Evolutionary conservation across 2,797 vertebrate species (phyloP).

Genomic region (Varecia variegata): DNA sequence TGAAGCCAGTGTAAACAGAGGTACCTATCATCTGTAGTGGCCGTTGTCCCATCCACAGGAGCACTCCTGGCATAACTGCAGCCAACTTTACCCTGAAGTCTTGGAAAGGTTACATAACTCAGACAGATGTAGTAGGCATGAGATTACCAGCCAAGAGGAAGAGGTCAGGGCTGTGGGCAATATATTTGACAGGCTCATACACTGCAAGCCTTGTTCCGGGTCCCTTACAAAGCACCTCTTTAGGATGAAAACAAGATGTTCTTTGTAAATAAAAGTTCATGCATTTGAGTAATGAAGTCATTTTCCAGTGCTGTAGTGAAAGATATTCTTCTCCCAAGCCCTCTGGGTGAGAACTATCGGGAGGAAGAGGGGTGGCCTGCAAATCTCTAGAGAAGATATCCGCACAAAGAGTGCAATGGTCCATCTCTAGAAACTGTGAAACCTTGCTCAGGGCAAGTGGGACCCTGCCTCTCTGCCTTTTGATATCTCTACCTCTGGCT

Average conservation of each 20-base stretch:
- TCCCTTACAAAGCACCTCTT: constrained; percentile 88
- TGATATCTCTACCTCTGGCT: constrained; percentile 41
- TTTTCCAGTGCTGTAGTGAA: constrained; percentile 82
- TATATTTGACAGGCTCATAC: constrained; percentile 73
- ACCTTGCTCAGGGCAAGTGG: constrained; percentile 46
- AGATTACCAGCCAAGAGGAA: constrained; percentile 73
- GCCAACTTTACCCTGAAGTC: constrained; percentile 45
- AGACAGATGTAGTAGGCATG: constrained; percentile 67
- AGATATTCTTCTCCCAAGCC: constrained; percentile 72
- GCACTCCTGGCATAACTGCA: background rate
- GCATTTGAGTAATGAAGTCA: constrained; percentile 85
- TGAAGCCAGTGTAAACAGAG: background rate
- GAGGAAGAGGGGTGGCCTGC: constrained; percentile 43
- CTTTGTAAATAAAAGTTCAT: constrained; percentile 91
- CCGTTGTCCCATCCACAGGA: background rate
- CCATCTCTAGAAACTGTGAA: constrained; percentile 16
- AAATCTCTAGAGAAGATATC: constrained; percentile 59
- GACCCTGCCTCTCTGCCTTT: constrained; percentile 31
- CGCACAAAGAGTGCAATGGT: background rate
- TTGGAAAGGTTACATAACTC: constrained; percentile 71
- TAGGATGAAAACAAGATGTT: constrained; percentile 87
- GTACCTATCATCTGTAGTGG: background rate
- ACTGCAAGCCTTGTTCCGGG: constrained; percentile 86
- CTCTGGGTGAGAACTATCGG: constrained; percentile 50
- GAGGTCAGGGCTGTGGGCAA: constrained; percentile 74